Conservation (phyloP, 2,113 vertebrate species). For the Columba janthina region DNA sequence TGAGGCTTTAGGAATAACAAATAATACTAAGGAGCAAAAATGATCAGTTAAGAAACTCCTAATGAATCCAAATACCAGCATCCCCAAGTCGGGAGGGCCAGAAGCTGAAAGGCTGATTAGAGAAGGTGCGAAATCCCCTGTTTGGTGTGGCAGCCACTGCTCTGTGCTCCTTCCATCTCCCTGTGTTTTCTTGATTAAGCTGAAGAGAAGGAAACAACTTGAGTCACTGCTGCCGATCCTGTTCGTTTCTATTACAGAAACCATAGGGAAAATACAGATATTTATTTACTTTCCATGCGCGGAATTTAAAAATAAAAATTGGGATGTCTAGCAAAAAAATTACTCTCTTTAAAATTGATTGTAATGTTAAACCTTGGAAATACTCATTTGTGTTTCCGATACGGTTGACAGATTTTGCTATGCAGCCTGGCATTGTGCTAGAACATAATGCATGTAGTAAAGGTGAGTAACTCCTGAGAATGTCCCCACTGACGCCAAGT, state of each 20-base stretch:
- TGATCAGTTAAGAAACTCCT: slow-evolving; percentile 9
- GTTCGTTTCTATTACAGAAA: slow-evolving; percentile 44
- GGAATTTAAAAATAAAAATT: not conserved
- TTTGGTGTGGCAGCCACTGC: not conserved
- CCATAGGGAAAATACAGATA: slow-evolving; percentile 28
- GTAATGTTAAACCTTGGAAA: not conserved
- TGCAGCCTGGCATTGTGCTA: not conserved
- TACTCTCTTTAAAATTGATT: slow-evolving; percentile 27
- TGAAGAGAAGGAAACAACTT: slow-evolving; percentile 11
- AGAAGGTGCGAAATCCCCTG: not conserved
- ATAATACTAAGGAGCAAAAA: slow-evolving; percentile 3
- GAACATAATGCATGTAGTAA: not conserved
- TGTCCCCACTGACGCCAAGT: not conserved
- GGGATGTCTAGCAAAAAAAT: not conserved
- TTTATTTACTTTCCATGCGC: not conserved
- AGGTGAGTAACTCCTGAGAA: not conserved
- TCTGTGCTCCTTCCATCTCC: not conserved
- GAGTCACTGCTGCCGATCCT: slow-evolving; percentile 2
- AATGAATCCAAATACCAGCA: not conserved
- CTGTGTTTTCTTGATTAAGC: slow-evolving; percentile 21
- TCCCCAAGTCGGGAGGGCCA: not conserved
- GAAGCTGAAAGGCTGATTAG: slow-evolving; percentile 6
- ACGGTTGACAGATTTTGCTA: slow-evolving; percentile 5
- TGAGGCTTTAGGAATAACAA: slow-evolving; percentile 18
- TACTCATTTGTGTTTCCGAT: slow-evolving; percentile 27